phyloP scores from a whole-genome alignment of 2,113 vertebrate genomes.

The Vulpes ferrilata region DNA sequence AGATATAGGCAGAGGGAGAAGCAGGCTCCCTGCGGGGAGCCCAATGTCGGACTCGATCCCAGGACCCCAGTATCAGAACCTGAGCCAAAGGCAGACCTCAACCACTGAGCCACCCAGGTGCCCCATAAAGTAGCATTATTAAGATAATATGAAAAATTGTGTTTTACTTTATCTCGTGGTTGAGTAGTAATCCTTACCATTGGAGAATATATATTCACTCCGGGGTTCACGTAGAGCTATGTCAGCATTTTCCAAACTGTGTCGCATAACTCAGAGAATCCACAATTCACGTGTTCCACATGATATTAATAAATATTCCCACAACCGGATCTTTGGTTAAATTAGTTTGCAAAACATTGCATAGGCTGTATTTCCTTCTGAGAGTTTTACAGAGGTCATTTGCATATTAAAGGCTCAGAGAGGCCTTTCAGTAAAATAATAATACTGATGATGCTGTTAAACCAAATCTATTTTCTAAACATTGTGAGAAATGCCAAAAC shows the following conservation, averaged over 20 bases:
- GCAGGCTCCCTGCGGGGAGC: no score
- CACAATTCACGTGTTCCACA: background rate
- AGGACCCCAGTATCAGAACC: no score
- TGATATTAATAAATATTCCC: background rate
- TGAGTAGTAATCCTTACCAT: background rate
- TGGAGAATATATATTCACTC: background rate
- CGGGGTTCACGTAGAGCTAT: background rate
- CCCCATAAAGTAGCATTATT: background rate
- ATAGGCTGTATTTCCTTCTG: background rate
- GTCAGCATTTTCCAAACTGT: background rate
- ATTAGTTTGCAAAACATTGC: background rate
- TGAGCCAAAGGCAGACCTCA: no score
- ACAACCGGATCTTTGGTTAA: background rate
- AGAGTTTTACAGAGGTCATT: background rate
- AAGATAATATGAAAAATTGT: background rate
- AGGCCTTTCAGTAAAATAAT: constrained; percentile 31
- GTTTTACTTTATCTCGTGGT: background rate
- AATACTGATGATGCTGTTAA: background rate
- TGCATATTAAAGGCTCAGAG: background rate
- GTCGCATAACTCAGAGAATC: background rate
- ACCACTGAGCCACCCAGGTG: no score
- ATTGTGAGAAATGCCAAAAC: constrained; percentile 50
- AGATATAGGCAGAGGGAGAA: no score
- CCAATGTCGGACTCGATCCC: no score
- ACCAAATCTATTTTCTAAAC: constrained; percentile 33